Percentiles rank a stretch among this genome's conserved stretches.
Conservation (phyloP, 1,140 invertebrate genomes). For the Portunus trituberculatus region DNA sequence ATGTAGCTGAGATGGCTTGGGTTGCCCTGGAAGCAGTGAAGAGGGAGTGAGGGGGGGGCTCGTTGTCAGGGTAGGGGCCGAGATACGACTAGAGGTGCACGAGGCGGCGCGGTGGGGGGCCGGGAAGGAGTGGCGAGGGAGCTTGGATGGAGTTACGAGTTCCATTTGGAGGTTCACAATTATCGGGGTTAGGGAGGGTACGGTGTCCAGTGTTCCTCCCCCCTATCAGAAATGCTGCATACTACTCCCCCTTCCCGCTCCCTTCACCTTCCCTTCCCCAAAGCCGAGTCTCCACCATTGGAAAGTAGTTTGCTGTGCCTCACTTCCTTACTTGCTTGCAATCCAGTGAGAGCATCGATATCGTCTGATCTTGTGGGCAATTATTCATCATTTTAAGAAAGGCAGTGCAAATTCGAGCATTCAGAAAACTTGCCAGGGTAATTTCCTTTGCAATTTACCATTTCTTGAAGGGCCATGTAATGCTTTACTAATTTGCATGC, state of each 20-base stretch:
- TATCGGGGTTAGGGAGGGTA: background rate
- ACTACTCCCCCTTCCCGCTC: background rate
- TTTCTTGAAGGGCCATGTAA: too few species aligned
- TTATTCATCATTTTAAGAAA: too few species aligned
- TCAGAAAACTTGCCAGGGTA: too few species aligned
- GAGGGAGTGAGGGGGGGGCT: background rate
- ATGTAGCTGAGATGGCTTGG: background rate
- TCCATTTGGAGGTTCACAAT: constrained; percentile 1
- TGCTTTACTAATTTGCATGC: too few species aligned
- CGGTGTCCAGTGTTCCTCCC: background rate
- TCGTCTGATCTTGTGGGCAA: too few species aligned
- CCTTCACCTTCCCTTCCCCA: too few species aligned
- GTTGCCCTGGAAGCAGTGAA: background rate
- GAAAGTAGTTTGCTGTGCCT: background rate
- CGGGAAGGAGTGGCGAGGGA: background rate
- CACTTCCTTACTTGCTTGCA: background rate
- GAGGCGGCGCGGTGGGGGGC: background rate
- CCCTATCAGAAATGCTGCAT: background rate
- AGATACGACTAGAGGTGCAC: background rate
- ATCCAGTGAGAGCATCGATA: too few species aligned
- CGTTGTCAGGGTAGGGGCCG: too few species aligned
- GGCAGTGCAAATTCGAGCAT: too few species aligned
- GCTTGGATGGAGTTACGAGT: background rate
- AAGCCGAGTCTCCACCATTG: background rate
- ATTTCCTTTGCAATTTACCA: too few species aligned